Base-by-base conservation (phyloP, 1,140 invertebrate genomes). In the Drosophila nannoptera region DNA sequence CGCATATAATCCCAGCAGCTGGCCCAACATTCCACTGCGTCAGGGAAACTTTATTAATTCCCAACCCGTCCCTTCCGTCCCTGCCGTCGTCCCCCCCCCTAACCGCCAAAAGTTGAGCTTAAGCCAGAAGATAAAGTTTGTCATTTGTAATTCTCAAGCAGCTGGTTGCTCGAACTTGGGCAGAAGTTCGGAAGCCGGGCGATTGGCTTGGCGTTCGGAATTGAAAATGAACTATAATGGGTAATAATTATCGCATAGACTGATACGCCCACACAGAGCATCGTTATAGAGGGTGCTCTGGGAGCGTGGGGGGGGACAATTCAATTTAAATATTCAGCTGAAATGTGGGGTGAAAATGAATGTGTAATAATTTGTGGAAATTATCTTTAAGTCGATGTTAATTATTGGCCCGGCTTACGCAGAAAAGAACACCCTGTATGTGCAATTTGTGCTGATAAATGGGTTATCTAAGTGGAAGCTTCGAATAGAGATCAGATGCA, bases 21-120 rank as follows among this genome's bases (percentile, higher is more conserved):
- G 42, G 32, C 36, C 68, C 76, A 73, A 69, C 63, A 66, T 59
- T 69, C 73, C 77, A 73, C 71, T 66, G 66, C 69, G 64, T 80
- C 69, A 80, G 36, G 36, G 38, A 75, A 81, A 81, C 59, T 80
- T 81, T 69, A 38, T 54, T 75, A 80, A 80, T 69, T 69, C 64
- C 59, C 80, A 48, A 32, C 45, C 14, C 22, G 22, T 22, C n/a
- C n/a, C n/a, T n/a, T n/a, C n/a, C n/a, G n/a, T 22, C 1, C 22
- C 22, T 3, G 1, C 22, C 22, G 22, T 22, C 22, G 3, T 3
- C 22, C 22, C 22, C 1, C 22, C 22, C 22, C 22, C 22, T 22
- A 22, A 22, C 22, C 22, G 22, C 22, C 22, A 22, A 22, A 3
- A 22, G 22, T 22, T 22, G 22, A 2, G 22, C 70, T 78, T 78